Percentiles rank a stretch among this genome's conserved stretches.
These are phyloP conservation scores for Oenanthe oenanthe DNA, from an alignment of 2,113 vertebrate species.

Conservation along the genomic window DNA sequence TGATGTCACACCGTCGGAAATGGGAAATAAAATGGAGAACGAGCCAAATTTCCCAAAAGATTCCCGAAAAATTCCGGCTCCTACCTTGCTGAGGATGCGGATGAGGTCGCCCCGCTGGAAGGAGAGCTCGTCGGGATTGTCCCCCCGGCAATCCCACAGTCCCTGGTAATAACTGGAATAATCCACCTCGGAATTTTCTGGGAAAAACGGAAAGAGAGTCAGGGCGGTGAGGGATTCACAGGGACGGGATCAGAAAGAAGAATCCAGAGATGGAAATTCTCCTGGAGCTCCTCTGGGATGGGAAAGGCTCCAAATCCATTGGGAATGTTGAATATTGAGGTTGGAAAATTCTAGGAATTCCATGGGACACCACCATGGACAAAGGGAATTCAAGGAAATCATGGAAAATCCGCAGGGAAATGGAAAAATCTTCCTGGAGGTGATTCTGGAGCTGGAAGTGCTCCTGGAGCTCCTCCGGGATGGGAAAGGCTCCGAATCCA, in stretches of 20 bases:
- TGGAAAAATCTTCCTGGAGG: not conserved
- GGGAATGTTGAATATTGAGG: fast-evolving
- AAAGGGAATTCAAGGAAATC: not conserved
- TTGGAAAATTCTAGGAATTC: fast-evolving
- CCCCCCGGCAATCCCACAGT: conserved; percentile 88
- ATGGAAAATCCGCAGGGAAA: not conserved
- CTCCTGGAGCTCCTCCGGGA: not conserved
- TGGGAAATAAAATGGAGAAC: not conserved
- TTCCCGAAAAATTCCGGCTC: fast-evolving
- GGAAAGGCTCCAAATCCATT: not conserved
- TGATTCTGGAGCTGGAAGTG: too few relatives aligned
- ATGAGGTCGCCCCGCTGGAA: conserved; percentile 93
- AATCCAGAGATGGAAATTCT: not conserved
- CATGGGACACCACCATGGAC: fast-evolving
- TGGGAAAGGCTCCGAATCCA: not conserved
- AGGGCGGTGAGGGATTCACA: fast-evolving
- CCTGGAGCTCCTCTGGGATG: not conserved
- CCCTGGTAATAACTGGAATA: conserved; percentile 88
- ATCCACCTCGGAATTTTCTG: conserved; percentile 57
- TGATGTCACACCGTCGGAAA: not conserved
- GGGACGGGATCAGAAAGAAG: fast-evolving
- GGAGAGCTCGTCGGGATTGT: conserved; percentile 87
- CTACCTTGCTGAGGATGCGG: conserved; percentile 92
- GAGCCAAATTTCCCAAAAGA: not conserved
- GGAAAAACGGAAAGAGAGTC: not conserved